Percentiles rank a stretch among this genome's conserved stretches.
These are phyloP conservation scores for Paramisgurnus dabryanus DNA, from an alignment of 2,113 vertebrate species.

Conservation along the genomic window DNA sequence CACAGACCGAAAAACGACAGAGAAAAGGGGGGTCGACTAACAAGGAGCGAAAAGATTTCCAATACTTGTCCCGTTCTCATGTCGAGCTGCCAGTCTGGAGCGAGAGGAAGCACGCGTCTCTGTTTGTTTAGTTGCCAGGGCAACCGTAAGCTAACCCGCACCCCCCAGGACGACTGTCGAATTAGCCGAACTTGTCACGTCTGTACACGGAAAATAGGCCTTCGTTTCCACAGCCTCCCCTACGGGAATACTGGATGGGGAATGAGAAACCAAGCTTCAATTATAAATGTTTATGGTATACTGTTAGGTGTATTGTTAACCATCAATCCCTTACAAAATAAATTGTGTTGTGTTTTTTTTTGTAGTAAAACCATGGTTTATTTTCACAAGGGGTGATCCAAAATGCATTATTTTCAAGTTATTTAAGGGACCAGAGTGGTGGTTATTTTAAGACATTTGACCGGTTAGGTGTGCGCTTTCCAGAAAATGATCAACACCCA, in stretches of 20 bases:
- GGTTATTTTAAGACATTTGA: no score
- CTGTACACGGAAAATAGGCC: slow-evolving; percentile 14
- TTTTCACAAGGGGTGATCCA: no score
- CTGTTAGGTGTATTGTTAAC: no score
- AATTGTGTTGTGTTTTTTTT: no score
- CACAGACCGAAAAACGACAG: slow-evolving; percentile 60
- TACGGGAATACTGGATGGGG: neutral
- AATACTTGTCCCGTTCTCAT: slow-evolving; percentile 62
- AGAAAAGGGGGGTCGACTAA: slow-evolving; percentile 65
- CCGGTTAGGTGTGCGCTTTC: no score
- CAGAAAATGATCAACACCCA: no score
- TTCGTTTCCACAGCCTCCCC: neutral
- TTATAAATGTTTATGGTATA: no score
- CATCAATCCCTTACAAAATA: no score
- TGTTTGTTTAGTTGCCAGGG: slow-evolving; percentile 74
- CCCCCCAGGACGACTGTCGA: neutral
- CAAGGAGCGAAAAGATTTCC: slow-evolving; percentile 46
- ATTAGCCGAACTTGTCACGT: slow-evolving; percentile 28
- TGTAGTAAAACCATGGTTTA: no score
- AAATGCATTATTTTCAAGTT: no score
- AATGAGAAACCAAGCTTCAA: neutral
- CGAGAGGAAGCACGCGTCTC: slow-evolving; percentile 71
- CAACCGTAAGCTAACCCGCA: slow-evolving; percentile 53
- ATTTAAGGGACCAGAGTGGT: no score
- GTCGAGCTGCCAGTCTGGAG: slow-evolving; percentile 55